Evolutionary conservation across 2,888 invertebrate genomes (phyloP).

Genomic region (Plusia festucae): DNA sequence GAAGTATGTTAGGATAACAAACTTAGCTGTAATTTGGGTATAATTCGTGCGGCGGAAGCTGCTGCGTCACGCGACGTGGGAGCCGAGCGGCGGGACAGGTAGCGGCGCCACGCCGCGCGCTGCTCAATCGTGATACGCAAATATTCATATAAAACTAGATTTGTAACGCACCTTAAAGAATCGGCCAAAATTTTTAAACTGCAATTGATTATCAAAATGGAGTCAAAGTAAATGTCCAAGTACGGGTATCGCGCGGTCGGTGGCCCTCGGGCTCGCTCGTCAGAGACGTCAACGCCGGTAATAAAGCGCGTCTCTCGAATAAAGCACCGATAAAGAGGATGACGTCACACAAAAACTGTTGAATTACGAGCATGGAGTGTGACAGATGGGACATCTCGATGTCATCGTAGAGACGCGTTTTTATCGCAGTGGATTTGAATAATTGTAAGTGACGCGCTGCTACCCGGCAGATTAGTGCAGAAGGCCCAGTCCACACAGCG

Average conservation of each 20-base stretch:
- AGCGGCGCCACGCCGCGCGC: background rate
- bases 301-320: constrained; percentile 50
- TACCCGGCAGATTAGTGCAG: constrained; percentile 12
- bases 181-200: constrained; percentile 9
- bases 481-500: constrained; percentile 15
- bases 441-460: constrained; percentile 45
- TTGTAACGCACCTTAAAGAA: background rate
- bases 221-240: constrained; percentile 24
- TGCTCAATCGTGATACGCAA: background rate
- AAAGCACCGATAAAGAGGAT: constrained; percentile 45
- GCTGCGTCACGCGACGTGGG: constrained; percentile 57
- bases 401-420: constrained; percentile 55
- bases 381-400: constrained; percentile 67
- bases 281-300: constrained; percentile 24
- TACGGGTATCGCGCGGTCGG: constrained; percentile 14
- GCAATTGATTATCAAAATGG: constrained; percentile 26
- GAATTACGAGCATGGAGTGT: constrained; percentile 59
- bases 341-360: constrained; percentile 57
- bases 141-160: background rate
- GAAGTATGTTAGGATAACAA: constrained; percentile 41
- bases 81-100: constrained; percentile 11
- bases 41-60: constrained; percentile 50
- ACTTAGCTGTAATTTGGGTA: constrained; percentile 41
- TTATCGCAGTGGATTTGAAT: constrained; percentile 69
- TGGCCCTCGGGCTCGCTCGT: constrained; percentile 22